Evolutionary conservation across 2,113 vertebrate genomes (phyloP).

Genomic region (Dunckerocampus dactyliophorus): DNA sequence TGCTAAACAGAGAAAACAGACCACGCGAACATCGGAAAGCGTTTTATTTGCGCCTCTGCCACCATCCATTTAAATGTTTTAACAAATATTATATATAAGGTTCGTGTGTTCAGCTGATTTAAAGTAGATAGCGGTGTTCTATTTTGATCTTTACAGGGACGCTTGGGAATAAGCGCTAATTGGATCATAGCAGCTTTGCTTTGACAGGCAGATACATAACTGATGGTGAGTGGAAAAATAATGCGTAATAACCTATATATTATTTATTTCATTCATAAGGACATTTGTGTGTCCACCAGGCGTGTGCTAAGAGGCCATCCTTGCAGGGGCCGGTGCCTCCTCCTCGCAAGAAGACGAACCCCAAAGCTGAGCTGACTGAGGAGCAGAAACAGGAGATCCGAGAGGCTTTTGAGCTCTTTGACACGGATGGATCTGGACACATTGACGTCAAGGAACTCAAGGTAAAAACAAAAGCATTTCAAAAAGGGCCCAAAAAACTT

Average conservation of each 20-base stretch:
- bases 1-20: conserved; percentile 1
- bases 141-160: neutral
- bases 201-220: conserved; percentile 4
- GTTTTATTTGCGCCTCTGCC: conserved; percentile 4
- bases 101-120: conserved; percentile 8
- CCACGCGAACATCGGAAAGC: conserved; percentile 4
- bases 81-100: neutral
- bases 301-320: conserved; percentile 75
- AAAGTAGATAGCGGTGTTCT: conserved; percentile 4
- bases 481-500: neutral
- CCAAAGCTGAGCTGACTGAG: conserved; percentile 84
- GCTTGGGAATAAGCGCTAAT: neutral
- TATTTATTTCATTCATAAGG: neutral
- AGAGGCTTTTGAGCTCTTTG: conserved; percentile 91
- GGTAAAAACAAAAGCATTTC: conserved; percentile 47
- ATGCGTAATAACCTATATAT: too few species aligned
- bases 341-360: conserved; percentile 74
- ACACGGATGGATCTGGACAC: conserved; percentile 81
- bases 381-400: conserved; percentile 86
- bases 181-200: conserved; percentile 1
- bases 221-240: conserved; percentile 50
- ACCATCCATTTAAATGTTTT: neutral
- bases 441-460: conserved; percentile 90
- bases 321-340: conserved; percentile 70
- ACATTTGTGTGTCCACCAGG: conserved; percentile 53